Evolutionary conservation across 2,888 invertebrate species (phyloP), one percentile per base, ranked within the genome.

Genomic region (Pyrgus malvae): DNA sequence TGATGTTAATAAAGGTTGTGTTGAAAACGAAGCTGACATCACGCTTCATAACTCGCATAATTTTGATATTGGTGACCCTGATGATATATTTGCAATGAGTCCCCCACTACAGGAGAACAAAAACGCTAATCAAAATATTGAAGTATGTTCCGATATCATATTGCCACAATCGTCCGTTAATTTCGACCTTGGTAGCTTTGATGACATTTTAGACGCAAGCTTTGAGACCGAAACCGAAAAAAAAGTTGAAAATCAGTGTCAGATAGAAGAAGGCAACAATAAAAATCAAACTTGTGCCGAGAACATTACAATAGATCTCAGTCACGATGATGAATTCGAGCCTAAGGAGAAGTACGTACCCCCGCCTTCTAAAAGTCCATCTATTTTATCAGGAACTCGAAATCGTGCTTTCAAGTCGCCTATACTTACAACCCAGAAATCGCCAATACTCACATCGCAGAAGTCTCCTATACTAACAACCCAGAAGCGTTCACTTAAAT

Each of bases 171-270:
- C 56, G 76, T 73, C 48, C 80, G 38, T 37, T 21, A 45, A 45
- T 16, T 83, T 91, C 27, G 89, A 91, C 48, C 70, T 91, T 35
- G 79, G 85, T 44, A 85, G 83, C 59, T 83, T 92, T 56, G 81
- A 91, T 31, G 91, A 91, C 56, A 86, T 90, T 38, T 88, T 91
- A 69, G 88, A 76, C 19, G 80, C 83, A 65, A 78, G 75, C 23
- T 75, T 81, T 54, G 78, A 83, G 14, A 72, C 69, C 40, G 59
- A 60, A 58, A 67, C 29, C 7, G 25, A n/a, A 9, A 19, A 12
- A 2, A 9, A 25, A 7, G n/a, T 6, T 25, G 7, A 11, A 11
- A 16, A 7, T 12, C 23, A 23, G 21, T 3, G 21, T 5, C 19
- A 21, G 1, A 40, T 8, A 11, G 7, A 3, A 40, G 31, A 40